Percentiles rank a stretch among this genome's conserved stretches.
Evolutionary conservation across 2,113 vertebrate species (phyloP).

Genomic region (Riparia riparia): DNA sequence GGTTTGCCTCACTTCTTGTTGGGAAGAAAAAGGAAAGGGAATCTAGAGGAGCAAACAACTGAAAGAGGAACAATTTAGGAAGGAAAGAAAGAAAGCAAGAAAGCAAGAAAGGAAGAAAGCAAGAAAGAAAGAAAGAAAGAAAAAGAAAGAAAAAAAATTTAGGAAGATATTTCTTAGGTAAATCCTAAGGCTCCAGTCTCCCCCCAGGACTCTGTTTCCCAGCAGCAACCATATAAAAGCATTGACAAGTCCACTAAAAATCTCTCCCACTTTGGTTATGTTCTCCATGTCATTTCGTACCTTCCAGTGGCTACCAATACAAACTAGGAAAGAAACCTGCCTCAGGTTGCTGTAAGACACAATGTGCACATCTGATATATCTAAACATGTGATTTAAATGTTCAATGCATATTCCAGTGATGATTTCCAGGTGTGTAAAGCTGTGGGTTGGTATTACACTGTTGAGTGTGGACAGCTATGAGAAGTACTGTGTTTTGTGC

Average conservation of each 20-base stretch:
- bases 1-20: background rate
- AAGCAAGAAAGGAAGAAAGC: no score
- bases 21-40: background rate
- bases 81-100: no score
- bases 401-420: background rate
- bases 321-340: background rate
- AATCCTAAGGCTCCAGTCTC: background rate
- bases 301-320: background rate
- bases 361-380: background rate
- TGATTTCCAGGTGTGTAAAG: background rate
- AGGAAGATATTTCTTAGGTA: background rate
- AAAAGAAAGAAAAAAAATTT: background rate
- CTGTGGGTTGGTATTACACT: background rate
- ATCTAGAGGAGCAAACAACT: background rate
- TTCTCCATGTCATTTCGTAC: background rate
- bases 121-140: no score
- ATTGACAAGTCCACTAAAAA: background rate
- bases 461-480: fast-evolving
- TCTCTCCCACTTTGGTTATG: background rate
- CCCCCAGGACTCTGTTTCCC: background rate
- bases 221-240: background rate
- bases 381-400: background rate
- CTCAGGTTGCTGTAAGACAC: background rate
- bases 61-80: background rate
- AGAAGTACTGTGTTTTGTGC: background rate